phyloP scores from a whole-genome alignment of 2,113 vertebrate genomes.

The Spilogale gracilis region DNA sequence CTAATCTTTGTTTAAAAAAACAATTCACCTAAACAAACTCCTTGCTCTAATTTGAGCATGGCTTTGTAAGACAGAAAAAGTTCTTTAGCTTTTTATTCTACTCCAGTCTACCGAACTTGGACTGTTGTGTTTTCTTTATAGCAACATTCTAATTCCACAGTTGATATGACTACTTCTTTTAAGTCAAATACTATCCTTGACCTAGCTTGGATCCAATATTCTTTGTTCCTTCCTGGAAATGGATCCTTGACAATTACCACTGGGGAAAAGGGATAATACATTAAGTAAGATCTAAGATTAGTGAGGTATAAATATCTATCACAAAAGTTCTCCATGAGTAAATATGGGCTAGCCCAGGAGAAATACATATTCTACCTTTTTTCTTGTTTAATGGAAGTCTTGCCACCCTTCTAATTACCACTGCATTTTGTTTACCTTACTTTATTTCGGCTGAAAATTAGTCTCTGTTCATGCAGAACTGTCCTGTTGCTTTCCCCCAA shows the following conservation, averaged over 20 bases:
- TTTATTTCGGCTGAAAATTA: constrained; percentile 65
- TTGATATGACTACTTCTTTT: background rate
- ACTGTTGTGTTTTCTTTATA: constrained; percentile 17
- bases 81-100: constrained; percentile 57
- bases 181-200: background rate
- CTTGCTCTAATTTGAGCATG: background rate
- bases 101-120: background rate
- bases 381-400: background rate
- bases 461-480: constrained; percentile 49
- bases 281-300: constrained; percentile 45
- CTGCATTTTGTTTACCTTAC: constrained; percentile 3
- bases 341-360: background rate
- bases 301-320: background rate
- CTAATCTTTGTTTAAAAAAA: constrained; percentile 64
- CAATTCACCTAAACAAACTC: constrained; percentile 65
- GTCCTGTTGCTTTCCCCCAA: constrained; percentile 32
- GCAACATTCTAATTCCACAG: background rate
- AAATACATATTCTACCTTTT: background rate
- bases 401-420: background rate
- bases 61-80: constrained; percentile 59
- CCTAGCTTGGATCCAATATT: background rate
- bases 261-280: background rate
- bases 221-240: constrained; percentile 11
- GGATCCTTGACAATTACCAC: background rate
- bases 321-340: background rate